Conservation (phyloP, 2,113 vertebrate genomes). For the Bubo scandiacus region DNA sequence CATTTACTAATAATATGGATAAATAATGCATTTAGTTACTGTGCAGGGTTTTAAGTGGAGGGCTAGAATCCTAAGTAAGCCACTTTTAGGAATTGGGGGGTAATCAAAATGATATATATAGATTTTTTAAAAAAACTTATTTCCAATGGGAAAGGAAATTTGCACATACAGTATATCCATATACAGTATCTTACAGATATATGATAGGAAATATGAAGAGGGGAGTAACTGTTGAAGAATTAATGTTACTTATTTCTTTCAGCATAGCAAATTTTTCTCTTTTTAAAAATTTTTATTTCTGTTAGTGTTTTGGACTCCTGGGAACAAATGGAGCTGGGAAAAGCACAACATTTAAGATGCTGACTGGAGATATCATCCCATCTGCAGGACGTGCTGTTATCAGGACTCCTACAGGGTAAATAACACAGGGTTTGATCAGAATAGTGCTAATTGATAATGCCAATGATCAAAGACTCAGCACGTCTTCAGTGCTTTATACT, state of each 20-base stretch:
- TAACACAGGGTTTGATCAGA: background rate
- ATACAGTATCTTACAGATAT: background rate
- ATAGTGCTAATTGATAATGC: background rate
- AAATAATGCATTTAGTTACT: background rate
- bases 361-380: constrained; percentile 81
- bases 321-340: constrained; percentile 93
- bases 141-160: background rate
- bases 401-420: constrained; percentile 69
- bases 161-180: background rate
- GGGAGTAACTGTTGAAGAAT: background rate
- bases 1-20: background rate
- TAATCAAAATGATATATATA: background rate
- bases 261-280: background rate
- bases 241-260: background rate
- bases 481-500: background rate
- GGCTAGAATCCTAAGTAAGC: background rate
- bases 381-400: constrained; percentile 64
- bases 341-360: constrained; percentile 89
- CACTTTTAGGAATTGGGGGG: background rate
- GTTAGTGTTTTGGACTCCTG: constrained; percentile 90
- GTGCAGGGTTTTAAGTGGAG: background rate
- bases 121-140: background rate
- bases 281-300: background rate
- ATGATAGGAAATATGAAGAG: background rate
- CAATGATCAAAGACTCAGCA: background rate